Evolutionary conservation across 2,888 invertebrate species (phyloP), one percentile per base, ranked within the genome.

Genomic region (Helicoverpa assulta): DNA sequence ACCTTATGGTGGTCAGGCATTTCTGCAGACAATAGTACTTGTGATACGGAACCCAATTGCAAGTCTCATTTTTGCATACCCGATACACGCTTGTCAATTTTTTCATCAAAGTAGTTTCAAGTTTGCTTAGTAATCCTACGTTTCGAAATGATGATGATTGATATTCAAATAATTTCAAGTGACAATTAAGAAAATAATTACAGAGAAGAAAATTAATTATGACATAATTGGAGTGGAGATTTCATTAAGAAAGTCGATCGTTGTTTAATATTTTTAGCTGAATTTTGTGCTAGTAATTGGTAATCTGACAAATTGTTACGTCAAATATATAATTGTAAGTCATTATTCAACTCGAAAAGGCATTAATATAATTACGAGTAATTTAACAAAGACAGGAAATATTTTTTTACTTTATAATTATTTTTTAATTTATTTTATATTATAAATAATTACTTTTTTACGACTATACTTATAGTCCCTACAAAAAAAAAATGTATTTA

Each of bases 121-220:
- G 14, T 43, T 16, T 59, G 21, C 21, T 60, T 57, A 57, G 26
- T n/a, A n/a, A 16, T 54, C 29, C 51, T 53, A 67, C 58, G 51
- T 54, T 59, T n/a, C 16, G 12, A 37, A 61, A 18, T 52, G 43
- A 55, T 50, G 19, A 59, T 77, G 43, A 72, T 64, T 40, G 58
- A 59, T 63, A 62, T 40, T 18, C n/a, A 62, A 51, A 47, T 63
- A 50, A 77, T 10, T 43, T 58, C n/a, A 70, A 70, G 55, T 26
- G 54, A 70, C 14, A 47, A 74, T 73, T 73, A 58, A 33, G 53
- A 55, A 58, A 74, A 59, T 75, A 61, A 78, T 73, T 56, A 40
- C 21, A 37, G 26, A n/a, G 8, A 54, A 26, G n/a, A 50, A 26
- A 52, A 65, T 66, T 51, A 19, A 60, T 53, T 59, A 51, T 56